phyloP scores from a whole-genome alignment of 1,140 invertebrate genomes.

The Pantala flavescens region DNA sequence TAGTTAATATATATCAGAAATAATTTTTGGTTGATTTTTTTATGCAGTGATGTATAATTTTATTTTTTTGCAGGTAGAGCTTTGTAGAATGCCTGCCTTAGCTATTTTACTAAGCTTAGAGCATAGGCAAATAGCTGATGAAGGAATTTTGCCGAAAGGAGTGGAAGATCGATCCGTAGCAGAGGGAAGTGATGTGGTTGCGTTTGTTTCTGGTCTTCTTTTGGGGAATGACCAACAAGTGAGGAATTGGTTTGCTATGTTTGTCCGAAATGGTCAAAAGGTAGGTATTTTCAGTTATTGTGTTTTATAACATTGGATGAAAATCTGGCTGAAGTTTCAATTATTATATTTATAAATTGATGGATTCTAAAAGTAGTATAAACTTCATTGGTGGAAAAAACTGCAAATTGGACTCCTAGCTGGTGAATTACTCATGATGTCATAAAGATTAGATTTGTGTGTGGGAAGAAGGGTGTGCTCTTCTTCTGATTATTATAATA shows the following conservation, averaged over 20 bases:
- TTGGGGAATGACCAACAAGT: slow-evolving; percentile 82
- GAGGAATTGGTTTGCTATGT: slow-evolving; percentile 84
- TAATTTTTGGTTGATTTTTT: slow-evolving; percentile 16
- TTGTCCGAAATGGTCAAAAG: slow-evolving; percentile 83
- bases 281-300: slow-evolving; percentile 32
- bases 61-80: slow-evolving; percentile 47
- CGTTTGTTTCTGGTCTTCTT: slow-evolving; percentile 83
- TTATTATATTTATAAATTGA: too few species aligned
- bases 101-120: slow-evolving; percentile 67
- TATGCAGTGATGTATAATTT: slow-evolving; percentile 17
- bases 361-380: too few species aligned
- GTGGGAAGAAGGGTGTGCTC: too few species aligned
- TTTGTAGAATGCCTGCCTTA: slow-evolving; percentile 79
- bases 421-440: too few species aligned
- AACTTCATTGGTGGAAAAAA: too few species aligned
- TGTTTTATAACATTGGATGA: not conserved
- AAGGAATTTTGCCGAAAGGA: slow-evolving; percentile 35
- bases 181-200: slow-evolving; percentile 46
- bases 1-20: too few species aligned
- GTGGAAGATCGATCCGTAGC: slow-evolving; percentile 18
- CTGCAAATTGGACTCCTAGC: too few species aligned
- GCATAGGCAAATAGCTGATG: slow-evolving; percentile 35
- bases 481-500: too few species aligned
- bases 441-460: too few species aligned
- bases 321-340: not conserved